phyloP scores from a whole-genome alignment of 1,140 invertebrate species.

The Nixonia krombeini region DNA sequence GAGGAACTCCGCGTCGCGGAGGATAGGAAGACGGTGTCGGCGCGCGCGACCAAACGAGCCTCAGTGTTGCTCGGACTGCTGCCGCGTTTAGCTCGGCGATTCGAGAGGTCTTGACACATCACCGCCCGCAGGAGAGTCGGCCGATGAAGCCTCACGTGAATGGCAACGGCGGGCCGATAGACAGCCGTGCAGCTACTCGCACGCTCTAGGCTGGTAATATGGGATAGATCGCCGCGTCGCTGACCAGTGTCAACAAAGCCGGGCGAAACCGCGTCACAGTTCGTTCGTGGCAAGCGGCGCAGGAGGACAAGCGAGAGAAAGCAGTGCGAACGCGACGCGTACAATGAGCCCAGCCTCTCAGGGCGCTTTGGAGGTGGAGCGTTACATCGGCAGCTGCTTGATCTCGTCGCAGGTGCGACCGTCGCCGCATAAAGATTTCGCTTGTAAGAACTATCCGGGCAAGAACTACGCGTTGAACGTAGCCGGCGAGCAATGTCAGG shows the following conservation, averaged over 20 bases:
- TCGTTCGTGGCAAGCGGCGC: not conserved
- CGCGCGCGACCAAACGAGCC: conserved; percentile 52
- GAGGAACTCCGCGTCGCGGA: conserved; percentile 51
- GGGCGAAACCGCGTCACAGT: too few relatives aligned
- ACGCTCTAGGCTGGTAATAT: too few relatives aligned
- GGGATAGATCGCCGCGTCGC: too few relatives aligned
- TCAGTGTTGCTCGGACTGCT: conserved; percentile 67
- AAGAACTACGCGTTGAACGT: conserved; percentile 38
- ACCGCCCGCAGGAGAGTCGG: too few relatives aligned
- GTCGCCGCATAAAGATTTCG: conserved; percentile 64
- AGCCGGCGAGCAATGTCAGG: conserved; percentile 53
- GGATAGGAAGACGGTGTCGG: conserved; percentile 56
- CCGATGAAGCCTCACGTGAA: too few relatives aligned
- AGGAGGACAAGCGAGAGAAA: not conserved
- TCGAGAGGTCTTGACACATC: not conserved
- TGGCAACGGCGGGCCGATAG: too few relatives aligned
- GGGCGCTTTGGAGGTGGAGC: conserved; percentile 75
- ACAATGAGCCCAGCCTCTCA: conserved; percentile 77
- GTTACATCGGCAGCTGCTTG: conserved; percentile 77
- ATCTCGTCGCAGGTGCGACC: conserved; percentile 70
- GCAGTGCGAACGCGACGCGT: conserved; percentile 13
- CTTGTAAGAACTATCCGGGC: conserved; percentile 48
- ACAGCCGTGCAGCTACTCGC: too few relatives aligned
- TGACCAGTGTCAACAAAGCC: too few relatives aligned
- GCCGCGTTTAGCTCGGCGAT: conserved; percentile 49